Conservation (phyloP, 2,888 invertebrate genomes). For the Melinaea menophilus region DNA sequence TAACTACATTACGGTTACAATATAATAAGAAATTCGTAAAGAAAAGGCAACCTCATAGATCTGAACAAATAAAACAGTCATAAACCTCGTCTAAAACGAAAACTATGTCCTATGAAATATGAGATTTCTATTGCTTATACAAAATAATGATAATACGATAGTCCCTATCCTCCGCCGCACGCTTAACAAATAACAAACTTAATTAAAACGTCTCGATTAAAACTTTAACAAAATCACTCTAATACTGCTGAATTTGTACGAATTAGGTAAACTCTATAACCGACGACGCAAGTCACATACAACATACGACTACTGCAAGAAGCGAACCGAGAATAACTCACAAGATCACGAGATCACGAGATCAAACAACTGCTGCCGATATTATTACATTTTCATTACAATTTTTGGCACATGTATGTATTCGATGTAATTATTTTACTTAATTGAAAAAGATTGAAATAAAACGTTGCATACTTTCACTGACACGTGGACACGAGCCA, state of each 20-base stretch:
- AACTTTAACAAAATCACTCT: slow-evolving; percentile 78
- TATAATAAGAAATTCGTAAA: slow-evolving; percentile 13
- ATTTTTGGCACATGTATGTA: slow-evolving; percentile 66
- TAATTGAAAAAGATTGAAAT: slow-evolving; percentile 21
- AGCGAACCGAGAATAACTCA: slow-evolving; percentile 17
- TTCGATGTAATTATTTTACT: slow-evolving; percentile 35
- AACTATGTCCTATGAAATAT: slow-evolving; percentile 27
- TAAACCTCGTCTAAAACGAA: slow-evolving; percentile 26
- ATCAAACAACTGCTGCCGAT: slow-evolving; percentile 31
- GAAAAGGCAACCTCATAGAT: slow-evolving; percentile 20
- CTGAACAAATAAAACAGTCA: slow-evolving; percentile 19
- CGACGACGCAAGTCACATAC: slow-evolving; percentile 60
- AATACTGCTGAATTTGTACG: slow-evolving; percentile 78
- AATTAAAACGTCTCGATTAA: slow-evolving; percentile 72
- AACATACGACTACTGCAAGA: slow-evolving; percentile 29
- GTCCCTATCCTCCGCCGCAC: slow-evolving; percentile 40
- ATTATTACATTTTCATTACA: slow-evolving; percentile 33
- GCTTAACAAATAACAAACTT: slow-evolving; percentile 76
- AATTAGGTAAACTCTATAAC: slow-evolving; percentile 66
- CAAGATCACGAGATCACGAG: slow-evolving; percentile 20
- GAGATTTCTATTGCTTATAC: slow-evolving; percentile 29
- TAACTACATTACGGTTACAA: no score
- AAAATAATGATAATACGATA: slow-evolving; percentile 24
- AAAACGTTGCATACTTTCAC: slow-evolving; percentile 12
- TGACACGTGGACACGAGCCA: slow-evolving; percentile 20